Evolutionary conservation across 1,140 invertebrate genomes (phyloP), one percentile per base, ranked within the genome.

Genomic region (Caerostris extrusa): DNA sequence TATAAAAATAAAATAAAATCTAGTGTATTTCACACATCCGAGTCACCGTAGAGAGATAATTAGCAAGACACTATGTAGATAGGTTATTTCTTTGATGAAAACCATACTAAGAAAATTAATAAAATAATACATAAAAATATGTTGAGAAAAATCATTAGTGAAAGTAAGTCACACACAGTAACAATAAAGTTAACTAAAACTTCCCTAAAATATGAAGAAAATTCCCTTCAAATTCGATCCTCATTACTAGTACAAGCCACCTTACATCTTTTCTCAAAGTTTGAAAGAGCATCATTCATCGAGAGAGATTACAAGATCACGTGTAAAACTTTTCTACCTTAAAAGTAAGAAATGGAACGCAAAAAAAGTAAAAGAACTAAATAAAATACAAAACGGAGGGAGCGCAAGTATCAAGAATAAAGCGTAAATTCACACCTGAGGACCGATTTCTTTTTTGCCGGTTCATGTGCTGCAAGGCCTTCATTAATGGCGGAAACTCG

Each of bases 401-500:
- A 12, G 50, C 0, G 53, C 17, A 7, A 34, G 19, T 5, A 53
- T 10, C 8, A 77, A 50, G 34, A 77, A 77, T 77, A 50, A 77
- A 77, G 71, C 71, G 55, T 57, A 14, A 83, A 57, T 83, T 83
- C 82, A 55, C 82, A 83, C 82, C 82, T 83, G 82, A 83, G 56
- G 82, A 83, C 82, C 56, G 14, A 17, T 12, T 83, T 83, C 56
- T 83, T 83, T 34, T 58, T 83, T 58, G 56, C 56, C 56, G 82
- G 82, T 83, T 53, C 55, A 3, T 50, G 5, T 10, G 71, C 71
- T 85, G 86, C 10, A 64, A 50, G 86, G 60, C 5, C 5, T 12
- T 64, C 86, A 88, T 88, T 88, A 88, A 61, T 53, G 57, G 83
- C n/a, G 55, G 83, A 85, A 85, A 85, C 83, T 85, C n/a, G 53